phyloP scores from a whole-genome alignment of 2,888 invertebrate species.

The Capitulum mitella region DNA sequence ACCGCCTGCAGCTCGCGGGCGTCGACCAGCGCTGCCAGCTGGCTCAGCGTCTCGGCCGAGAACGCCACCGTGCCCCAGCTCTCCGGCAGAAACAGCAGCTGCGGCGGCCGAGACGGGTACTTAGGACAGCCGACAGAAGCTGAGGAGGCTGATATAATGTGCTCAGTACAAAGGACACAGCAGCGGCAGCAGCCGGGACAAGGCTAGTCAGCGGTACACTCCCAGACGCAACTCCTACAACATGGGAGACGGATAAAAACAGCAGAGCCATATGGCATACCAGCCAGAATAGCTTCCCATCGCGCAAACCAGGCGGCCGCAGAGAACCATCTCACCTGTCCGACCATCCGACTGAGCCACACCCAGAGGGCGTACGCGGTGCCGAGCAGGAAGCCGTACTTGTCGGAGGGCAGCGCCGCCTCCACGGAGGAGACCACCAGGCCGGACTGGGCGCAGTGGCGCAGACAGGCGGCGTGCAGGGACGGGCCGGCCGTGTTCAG shows the following conservation, averaged over 20 bases:
- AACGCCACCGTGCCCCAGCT: constrained; percentile 31
- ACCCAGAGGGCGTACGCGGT: constrained; percentile 48
- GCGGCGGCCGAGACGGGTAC: no score
- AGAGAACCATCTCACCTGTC: constrained; percentile 35
- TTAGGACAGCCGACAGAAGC: no score
- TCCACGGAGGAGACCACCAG: constrained; percentile 50
- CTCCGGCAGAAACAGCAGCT: constrained; percentile 25
- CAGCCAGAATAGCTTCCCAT: no score
- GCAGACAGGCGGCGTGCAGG: constrained; percentile 41
- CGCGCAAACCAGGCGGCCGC: no score
- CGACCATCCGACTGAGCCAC: constrained; percentile 36
- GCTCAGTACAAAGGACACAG: no score
- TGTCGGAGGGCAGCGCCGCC: constrained; percentile 49
- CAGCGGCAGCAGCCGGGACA: no score
- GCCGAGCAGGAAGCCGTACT: constrained; percentile 46
- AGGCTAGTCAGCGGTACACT: no score
- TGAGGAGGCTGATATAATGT: no score
- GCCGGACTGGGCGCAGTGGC: constrained; percentile 45
- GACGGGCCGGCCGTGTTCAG: constrained; percentile 48
- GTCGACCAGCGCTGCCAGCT: constrained; percentile 49
- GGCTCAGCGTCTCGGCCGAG: constrained; percentile 40
- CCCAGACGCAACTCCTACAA: no score
- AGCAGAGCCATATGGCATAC: no score
- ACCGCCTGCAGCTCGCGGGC: constrained; percentile 52
- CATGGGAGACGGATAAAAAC: no score